These are phyloP conservation scores for Xestia rhomboidea DNA, from an alignment of 2,888 invertebrate genomes.

Conservation along the genomic window DNA sequence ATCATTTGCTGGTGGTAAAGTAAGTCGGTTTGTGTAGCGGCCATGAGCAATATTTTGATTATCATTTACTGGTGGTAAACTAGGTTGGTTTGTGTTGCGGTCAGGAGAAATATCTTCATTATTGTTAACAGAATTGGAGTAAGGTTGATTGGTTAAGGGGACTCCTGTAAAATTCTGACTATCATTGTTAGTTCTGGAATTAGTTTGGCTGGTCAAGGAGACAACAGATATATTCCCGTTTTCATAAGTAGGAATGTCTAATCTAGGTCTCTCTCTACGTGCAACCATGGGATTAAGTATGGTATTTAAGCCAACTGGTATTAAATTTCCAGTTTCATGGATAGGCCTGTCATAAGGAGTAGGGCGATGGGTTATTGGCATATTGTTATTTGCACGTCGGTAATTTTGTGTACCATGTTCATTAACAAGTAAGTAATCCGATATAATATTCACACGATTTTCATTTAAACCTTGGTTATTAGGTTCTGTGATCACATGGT, in stretches of 20 bases:
- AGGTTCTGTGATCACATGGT: neutral
- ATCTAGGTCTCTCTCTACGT: neutral
- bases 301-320: neutral
- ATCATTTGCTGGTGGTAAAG: neutral
- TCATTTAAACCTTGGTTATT: neutral
- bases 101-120: neutral
- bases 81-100: neutral
- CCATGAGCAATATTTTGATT: neutral
- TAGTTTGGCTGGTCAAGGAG: neutral
- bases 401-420: neutral
- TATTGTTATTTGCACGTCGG: neutral
- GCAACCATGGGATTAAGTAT: neutral
- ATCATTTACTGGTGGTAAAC: neutral
- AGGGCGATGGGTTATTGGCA: neutral
- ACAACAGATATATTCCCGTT: no score
- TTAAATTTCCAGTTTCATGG: neutral
- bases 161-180: neutral
- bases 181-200: neutral
- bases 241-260: neutral
- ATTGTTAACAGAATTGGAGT: neutral
- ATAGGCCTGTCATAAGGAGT: conserved; percentile 8
- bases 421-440: conserved; percentile 3
- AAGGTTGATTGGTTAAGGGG: neutral
- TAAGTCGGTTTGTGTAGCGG: neutral
- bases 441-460: conserved; percentile 12